Percentiles rank a stretch among this genome's conserved stretches.
phyloP scores from a whole-genome alignment of 2,113 vertebrate genomes.

The Hippocampus guttulatus region DNA sequence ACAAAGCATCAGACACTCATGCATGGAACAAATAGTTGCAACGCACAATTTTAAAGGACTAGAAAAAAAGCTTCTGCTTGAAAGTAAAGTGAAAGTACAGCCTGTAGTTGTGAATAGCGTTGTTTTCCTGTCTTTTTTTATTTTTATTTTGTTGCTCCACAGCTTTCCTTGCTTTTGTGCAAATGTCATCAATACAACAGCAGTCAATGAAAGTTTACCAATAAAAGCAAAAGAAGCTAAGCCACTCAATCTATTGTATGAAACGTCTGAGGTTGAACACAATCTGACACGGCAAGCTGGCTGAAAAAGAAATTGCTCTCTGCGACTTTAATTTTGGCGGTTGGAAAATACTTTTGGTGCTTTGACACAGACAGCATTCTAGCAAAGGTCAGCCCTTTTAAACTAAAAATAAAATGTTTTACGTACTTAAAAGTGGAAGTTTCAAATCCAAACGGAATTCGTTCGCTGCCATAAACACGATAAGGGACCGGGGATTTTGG shows the following conservation, averaged over 20 bases:
- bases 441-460: too few relatives aligned
- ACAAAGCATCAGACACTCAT: slow-evolving; percentile 10
- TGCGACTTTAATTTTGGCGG: too few relatives aligned
- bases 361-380: too few relatives aligned
- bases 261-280: too few relatives aligned
- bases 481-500: too few relatives aligned
- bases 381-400: too few relatives aligned
- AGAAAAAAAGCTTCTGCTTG: neutral
- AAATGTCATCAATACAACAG: neutral
- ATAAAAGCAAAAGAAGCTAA: neutral
- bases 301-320: neutral
- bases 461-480: too few relatives aligned
- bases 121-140: neutral
- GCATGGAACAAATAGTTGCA: neutral
- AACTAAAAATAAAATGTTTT: too few relatives aligned
- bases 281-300: neutral
- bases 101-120: neutral
- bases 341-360: too few relatives aligned
- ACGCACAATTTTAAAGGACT: slow-evolving; percentile 6
- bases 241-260: neutral
- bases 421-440: too few relatives aligned
- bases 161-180: neutral
- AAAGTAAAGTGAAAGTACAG: neutral
- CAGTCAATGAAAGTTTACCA: neutral
- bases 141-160: neutral